phyloP scores from a whole-genome alignment of 1,140 invertebrate species.

The Drosophila paulistorum region DNA sequence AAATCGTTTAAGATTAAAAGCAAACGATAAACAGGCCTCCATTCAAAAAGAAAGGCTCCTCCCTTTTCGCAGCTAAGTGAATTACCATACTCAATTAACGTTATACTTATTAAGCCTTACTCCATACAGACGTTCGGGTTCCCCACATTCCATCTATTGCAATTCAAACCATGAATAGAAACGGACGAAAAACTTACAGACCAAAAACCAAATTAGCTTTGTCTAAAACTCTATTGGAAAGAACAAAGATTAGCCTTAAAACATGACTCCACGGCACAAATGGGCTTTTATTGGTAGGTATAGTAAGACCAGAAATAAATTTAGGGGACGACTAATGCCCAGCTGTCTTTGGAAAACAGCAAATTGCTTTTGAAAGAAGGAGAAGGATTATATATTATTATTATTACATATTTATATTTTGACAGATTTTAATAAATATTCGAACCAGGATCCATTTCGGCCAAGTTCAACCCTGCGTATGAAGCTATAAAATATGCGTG shows the following conservation, averaged over 20 bases:
- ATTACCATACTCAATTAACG: slow-evolving; percentile 78
- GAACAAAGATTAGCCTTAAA: background rate
- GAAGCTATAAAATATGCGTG: too few relatives aligned
- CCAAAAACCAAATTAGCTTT: slow-evolving; percentile 52
- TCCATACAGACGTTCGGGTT: background rate
- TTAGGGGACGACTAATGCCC: too few relatives aligned
- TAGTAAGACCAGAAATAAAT: too few relatives aligned
- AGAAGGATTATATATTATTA: too few relatives aligned
- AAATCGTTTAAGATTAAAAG: slow-evolving; percentile 80
- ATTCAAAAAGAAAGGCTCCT: slow-evolving; percentile 46
- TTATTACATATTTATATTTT: too few relatives aligned
- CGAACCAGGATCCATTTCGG: too few relatives aligned
- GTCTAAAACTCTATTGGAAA: slow-evolving; percentile 8
- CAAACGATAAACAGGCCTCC: slow-evolving; percentile 65
- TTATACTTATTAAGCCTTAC: slow-evolving; percentile 54
- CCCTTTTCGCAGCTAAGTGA: slow-evolving; percentile 50
- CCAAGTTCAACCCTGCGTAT: too few relatives aligned
- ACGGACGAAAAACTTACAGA: background rate
- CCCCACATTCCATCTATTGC: slow-evolving; percentile 44
- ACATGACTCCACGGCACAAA: too few relatives aligned
- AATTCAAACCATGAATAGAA: slow-evolving; percentile 49
- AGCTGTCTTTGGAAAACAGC: too few relatives aligned
- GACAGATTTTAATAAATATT: too few relatives aligned
- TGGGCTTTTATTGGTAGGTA: too few relatives aligned
- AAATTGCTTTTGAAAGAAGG: too few relatives aligned